A percentile compares a stretch with the other conserved stretches of the same genome.
Conservation (phyloP, 2,113 vertebrate genomes). For the Gymnocephalus cernua region DNA sequence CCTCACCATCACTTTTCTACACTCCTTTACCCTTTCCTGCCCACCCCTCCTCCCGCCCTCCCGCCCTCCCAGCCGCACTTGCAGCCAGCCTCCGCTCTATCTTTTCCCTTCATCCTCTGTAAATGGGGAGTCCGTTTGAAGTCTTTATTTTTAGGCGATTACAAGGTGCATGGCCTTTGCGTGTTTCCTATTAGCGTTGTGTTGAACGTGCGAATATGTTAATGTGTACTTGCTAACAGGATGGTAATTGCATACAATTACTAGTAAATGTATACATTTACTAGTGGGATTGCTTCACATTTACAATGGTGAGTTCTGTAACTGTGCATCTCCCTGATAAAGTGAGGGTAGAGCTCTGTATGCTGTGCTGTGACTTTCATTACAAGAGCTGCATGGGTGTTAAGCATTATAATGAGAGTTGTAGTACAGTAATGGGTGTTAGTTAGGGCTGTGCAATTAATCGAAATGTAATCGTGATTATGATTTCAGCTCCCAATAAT, state of each 20-base stretch:
- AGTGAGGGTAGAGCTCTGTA: slow-evolving; percentile 45
- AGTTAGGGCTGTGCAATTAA: no score
- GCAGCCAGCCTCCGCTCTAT: slow-evolving; percentile 55
- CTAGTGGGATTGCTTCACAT: slow-evolving; percentile 51
- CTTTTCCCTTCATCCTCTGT: slow-evolving; percentile 59
- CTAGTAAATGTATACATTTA: slow-evolving; percentile 67
- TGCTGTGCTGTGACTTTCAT: slow-evolving; percentile 61
- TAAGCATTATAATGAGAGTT: slow-evolving; percentile 75
- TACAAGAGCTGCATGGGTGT: slow-evolving; percentile 68
- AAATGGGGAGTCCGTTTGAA: slow-evolving; percentile 70
- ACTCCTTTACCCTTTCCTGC: slow-evolving; percentile 47
- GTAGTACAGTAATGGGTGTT: slow-evolving; percentile 59
- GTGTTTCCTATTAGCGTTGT: slow-evolving; percentile 53
- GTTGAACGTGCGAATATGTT: slow-evolving; percentile 45
- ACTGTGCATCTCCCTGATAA: slow-evolving; percentile 52
- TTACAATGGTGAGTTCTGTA: slow-evolving; percentile 40
- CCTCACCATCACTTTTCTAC: slow-evolving; percentile 72
- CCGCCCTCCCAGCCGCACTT: no score
- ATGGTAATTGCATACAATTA: slow-evolving; percentile 73
- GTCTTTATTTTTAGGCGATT: slow-evolving; percentile 72
- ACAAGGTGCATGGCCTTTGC: slow-evolving; percentile 38
- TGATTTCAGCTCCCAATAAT: no score
- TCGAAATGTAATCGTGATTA: no score
- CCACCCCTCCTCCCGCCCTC: slow-evolving; percentile 35
- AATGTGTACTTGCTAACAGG: slow-evolving; percentile 50